phyloP scores from a whole-genome alignment of 2,113 vertebrate genomes.

The Lepisosteus osseus region DNA sequence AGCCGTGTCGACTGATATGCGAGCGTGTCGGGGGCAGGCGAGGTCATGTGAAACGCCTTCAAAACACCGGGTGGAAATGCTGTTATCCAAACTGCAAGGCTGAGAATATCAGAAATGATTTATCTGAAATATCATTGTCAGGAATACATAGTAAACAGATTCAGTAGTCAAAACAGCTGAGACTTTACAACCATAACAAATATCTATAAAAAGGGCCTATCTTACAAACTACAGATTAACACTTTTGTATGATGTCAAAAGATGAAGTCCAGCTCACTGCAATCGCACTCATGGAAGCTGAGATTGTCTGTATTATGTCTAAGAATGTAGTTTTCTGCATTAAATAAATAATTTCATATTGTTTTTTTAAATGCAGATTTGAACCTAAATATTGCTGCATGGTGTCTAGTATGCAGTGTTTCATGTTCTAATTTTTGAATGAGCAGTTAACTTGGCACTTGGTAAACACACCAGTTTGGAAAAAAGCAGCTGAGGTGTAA shows the following conservation, averaged over 20 bases:
- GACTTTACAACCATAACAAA: constrained; percentile 12
- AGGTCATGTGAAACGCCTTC: not conserved
- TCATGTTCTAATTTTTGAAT: too few species aligned
- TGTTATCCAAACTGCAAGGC: not conserved
- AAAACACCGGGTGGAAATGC: too few species aligned
- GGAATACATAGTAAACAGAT: constrained; percentile 12
- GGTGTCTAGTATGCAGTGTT: too few species aligned
- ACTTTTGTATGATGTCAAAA: not conserved
- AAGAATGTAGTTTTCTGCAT: not conserved
- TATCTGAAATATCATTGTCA: constrained; percentile 12
- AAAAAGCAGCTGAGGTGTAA: too few species aligned
- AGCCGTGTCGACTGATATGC: too few species aligned
- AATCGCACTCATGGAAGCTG: not conserved
- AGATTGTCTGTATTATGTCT: constrained; percentile 28
- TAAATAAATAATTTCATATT: not conserved
- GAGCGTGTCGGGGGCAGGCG: too few species aligned
- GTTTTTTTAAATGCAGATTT: too few species aligned
- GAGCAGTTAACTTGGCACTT: too few species aligned
- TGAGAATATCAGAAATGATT: not conserved
- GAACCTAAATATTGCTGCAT: too few species aligned
- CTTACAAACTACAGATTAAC: constrained; percentile 7
- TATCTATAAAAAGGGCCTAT: constrained; percentile 6
- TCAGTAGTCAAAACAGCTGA: constrained; percentile 21
- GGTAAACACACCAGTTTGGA: too few species aligned
- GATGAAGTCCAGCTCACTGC: constrained; percentile 7